Evolutionary conservation across 2,888 invertebrate genomes (phyloP), one percentile per base, ranked within the genome.

Genomic region (Brachypterus glaber): DNA sequence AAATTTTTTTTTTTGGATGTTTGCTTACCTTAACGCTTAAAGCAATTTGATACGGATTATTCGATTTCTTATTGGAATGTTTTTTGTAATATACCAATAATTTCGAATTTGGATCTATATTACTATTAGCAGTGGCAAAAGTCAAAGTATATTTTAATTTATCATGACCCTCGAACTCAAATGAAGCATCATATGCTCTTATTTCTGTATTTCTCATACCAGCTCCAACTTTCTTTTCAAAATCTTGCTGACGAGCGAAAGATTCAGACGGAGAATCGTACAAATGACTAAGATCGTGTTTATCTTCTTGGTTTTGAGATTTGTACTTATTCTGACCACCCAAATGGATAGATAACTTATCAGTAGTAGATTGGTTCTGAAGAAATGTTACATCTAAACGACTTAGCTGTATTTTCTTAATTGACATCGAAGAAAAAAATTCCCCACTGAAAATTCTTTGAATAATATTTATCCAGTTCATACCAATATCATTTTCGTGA

Each of bases 101-200:
- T 36, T 74, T 73, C 8, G 70, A 60, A 51, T 73, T 76, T 4
- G 68, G 60, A 50, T 77, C 73, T 2, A 73, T 69, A 2, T 68
- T 64, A 53, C 78, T 79, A n/a, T 59, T 54, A 16, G 71, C 74
- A 16, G 66, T 49, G 11, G 76, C 77, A 9, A 69, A 60, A 4
- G 77, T 77, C 2, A 72, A 48, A 1, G 66, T 60, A 46, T 73
- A 73, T 43, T 72, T 64, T 11, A 66, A 62, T 43, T 68, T 67
- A 47, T 69, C 66, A 25, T 69, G 58, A 13, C 74, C 76, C 17
- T 72, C 68, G 43, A 79, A 71, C 42, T 70, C 62, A 12, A 76
- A 56, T 24, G 72, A 69, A 1, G 75, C 45, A 47, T 81, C 79
- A 1, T 71, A 38, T 5, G 73, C 68, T 30, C 59, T 53, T 9